A percentile compares a stretch with the other conserved stretches of the same genome.
Evolutionary conservation across 2,888 invertebrate genomes (phyloP).

Genomic region (Rhingia rostrata): DNA sequence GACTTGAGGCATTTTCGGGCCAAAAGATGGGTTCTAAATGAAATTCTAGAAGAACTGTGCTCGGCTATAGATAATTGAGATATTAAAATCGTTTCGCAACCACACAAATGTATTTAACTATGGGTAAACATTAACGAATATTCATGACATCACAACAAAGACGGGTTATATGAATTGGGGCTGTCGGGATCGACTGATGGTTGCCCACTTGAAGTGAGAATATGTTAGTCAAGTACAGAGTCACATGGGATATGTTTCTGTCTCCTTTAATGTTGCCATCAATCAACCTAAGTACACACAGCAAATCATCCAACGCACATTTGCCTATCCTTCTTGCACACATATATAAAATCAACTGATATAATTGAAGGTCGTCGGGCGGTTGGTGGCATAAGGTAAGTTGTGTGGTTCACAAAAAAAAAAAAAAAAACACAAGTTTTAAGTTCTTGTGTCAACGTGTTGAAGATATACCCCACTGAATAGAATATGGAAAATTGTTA

Average conservation of each 20-base stretch:
- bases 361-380: constrained; percentile 25
- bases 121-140: constrained; percentile 20
- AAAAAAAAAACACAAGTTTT: constrained; percentile 46
- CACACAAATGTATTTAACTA: constrained; percentile 1
- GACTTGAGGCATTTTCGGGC: constrained; percentile 29
- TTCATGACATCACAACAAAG: constrained; percentile 5
- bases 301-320: constrained; percentile 4
- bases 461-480: constrained; percentile 32
- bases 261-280: constrained; percentile 48
- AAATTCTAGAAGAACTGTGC: constrained; percentile 2
- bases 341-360: neutral
- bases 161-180: constrained; percentile 21
- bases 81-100: constrained; percentile 40
- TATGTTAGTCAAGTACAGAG: constrained; percentile 12
- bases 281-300: constrained; percentile 40
- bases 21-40: constrained; percentile 32
- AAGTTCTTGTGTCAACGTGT: constrained; percentile 37
- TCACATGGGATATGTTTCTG: constrained; percentile 15
- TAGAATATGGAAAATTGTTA: constrained; percentile 42
- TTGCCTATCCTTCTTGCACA: neutral
- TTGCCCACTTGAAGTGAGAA: constrained; percentile 28
- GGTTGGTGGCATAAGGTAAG: neutral
- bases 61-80: constrained; percentile 43
- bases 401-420: neutral
- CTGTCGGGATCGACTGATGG: constrained; percentile 9